These are phyloP conservation scores for Thyatira batis DNA, from an alignment of 2,888 invertebrate species.

Conservation along the genomic window DNA sequence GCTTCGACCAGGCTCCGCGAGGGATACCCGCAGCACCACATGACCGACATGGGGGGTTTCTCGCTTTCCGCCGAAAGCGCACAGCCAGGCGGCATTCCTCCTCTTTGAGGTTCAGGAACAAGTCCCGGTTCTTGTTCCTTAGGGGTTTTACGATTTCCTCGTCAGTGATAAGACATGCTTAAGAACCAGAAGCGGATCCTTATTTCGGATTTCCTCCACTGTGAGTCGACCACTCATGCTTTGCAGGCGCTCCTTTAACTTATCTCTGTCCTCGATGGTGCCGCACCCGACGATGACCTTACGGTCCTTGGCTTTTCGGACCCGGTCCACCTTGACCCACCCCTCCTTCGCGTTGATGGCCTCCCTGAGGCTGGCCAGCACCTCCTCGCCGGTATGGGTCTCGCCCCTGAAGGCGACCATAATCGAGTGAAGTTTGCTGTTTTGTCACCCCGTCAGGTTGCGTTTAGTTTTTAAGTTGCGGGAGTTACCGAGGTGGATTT, in stretches of 20 bases:
- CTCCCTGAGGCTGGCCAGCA: constrained; percentile 4
- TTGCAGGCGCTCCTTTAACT: background rate
- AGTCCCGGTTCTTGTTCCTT: constrained; percentile 3
- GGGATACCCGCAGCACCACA: constrained; percentile 4
- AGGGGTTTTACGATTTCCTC: constrained; percentile 4
- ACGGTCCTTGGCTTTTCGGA: constrained; percentile 8
- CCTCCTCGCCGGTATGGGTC: constrained; percentile 7
- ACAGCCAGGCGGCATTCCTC: background rate
- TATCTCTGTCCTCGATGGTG: constrained; percentile 2
- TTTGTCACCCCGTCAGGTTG: no score
- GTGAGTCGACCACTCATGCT: background rate
- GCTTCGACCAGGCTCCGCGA: background rate
- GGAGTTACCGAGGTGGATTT: no score
- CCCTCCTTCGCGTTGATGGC: background rate
- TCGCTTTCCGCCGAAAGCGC: background rate
- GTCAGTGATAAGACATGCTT: constrained; percentile 5
- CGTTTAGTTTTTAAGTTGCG: no score
- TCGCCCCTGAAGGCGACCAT: no score
- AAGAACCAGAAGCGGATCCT: constrained; percentile 9
- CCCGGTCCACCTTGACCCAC: background rate
- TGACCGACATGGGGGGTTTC: background rate
- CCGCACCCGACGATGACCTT: constrained; percentile 7
- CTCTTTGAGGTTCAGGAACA: background rate
- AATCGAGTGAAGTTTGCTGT: no score
- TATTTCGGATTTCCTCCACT: constrained; percentile 5